Base-by-base conservation (phyloP, 2,888 invertebrate genomes). In the Rambutsinella grinnellia region DNA sequence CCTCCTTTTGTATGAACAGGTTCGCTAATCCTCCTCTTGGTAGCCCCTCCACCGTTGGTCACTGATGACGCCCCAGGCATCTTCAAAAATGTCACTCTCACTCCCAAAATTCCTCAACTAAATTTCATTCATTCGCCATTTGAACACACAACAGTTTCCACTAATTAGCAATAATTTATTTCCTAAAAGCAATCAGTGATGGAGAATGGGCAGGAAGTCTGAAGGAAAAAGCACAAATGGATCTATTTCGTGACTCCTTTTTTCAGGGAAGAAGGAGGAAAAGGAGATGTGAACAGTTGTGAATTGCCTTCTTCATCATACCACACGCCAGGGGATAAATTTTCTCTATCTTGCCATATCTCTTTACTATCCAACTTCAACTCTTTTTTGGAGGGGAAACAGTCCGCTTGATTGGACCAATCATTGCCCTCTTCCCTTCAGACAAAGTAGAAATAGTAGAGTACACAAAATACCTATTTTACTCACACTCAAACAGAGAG, bases 371-470 rank as follows among this genome's bases (percentile, higher is more conserved):
- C n/a, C n/a, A n/a, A n/a, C n/a, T n/a, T n/a, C n/a, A n/a, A 8
- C 26, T 54, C 44, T 65, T 21, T 66, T 67, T 67, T 67, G 67
- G 67, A 67, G 67, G 67, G 67, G 46, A 67, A 67, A 67, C 57
- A 28, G 67, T 67, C 67, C 67, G 67, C 67, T 67, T 67, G 68
- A 68, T 49, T 68, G 68, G 23, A 46, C 68, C 58, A 60, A 60
- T 68, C 49, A 49, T 24, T 24, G 62, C 19, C 36, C 10, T 23
- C 19, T 51, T 51, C 17, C 51, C n/a, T n/a, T n/a, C n/a, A n/a
- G n/a, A n/a, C n/a, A n/a, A n/a, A n/a, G n/a, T n/a, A n/a, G n/a
- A n/a, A n/a, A n/a, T n/a, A n/a, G n/a, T n/a, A n/a, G n/a, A n/a
- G n/a, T n/a, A n/a, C n/a, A n/a, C n/a, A n/a, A n/a, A n/a, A n/a